Conservation (phyloP, 2,113 vertebrate genomes). For the Salvator merianae region DNA sequence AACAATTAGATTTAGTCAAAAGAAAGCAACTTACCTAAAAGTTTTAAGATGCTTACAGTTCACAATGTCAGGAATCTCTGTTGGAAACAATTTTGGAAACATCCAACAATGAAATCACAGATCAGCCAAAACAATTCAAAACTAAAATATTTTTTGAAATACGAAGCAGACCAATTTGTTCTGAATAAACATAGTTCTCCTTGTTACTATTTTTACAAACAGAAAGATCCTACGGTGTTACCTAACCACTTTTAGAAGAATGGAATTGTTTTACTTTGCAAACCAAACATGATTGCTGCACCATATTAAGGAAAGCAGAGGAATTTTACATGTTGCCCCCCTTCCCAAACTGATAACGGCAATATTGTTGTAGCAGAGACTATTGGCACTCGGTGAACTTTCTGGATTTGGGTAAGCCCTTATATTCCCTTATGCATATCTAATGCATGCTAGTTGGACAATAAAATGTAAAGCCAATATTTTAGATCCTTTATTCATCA, state of each 20-base stretch:
- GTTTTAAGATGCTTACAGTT: constrained; percentile 86
- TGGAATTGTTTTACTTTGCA: background rate
- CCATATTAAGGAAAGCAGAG: background rate
- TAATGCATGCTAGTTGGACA: background rate
- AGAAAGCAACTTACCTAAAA: constrained; percentile 82
- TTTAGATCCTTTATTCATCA: background rate
- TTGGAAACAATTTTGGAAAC: too few species aligned
- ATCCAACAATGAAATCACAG: constrained; percentile 53
- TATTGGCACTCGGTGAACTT: background rate
- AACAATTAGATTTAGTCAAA: constrained; percentile 1
- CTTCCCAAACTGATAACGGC: background rate
- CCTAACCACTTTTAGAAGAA: background rate
- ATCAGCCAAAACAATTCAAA: background rate
- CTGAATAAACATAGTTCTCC: too few species aligned
- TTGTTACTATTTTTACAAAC: too few species aligned
- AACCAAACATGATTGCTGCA: background rate
- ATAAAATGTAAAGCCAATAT: background rate
- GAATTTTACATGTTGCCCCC: background rate
- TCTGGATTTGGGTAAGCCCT: background rate
- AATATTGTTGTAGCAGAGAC: background rate
- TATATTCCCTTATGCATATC: background rate
- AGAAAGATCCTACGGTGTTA: background rate
- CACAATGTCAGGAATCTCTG: constrained; percentile 94
- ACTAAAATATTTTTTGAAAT: background rate
- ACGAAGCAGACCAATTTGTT: background rate